Percentiles rank a stretch among this genome's conserved stretches.
These are phyloP conservation scores for Drosophila kikkawai DNA, from an alignment of 1,140 invertebrate species.

Conservation along the genomic window DNA sequence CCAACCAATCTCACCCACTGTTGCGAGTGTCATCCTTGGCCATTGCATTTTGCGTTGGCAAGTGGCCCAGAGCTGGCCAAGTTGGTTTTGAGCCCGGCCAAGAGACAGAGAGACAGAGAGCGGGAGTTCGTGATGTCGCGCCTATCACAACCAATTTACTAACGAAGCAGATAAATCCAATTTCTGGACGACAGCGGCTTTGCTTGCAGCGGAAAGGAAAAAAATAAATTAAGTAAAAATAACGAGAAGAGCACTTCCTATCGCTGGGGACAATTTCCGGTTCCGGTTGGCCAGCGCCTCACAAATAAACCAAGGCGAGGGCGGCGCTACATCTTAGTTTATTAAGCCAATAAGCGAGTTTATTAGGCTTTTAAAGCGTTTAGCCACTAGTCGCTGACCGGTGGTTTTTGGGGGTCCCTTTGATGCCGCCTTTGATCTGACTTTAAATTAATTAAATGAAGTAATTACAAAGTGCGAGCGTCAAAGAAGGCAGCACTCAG, in stretches of 20 bases:
- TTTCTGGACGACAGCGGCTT: conserved; percentile 70
- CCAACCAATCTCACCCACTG: conserved; percentile 11
- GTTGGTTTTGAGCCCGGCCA: conserved; percentile 31
- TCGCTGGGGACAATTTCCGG: conserved; percentile 71
- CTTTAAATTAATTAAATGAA: conserved; percentile 61
- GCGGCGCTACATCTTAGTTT: conserved; percentile 48
- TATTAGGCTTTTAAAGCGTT: conserved; percentile 62
- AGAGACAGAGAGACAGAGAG: conserved; percentile 31
- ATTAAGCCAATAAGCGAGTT: conserved; percentile 67
- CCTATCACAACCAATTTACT: conserved; percentile 84
- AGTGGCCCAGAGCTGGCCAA: conserved; percentile 46
- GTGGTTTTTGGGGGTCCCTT: conserved; percentile 22
- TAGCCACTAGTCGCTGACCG: conserved; percentile 32
- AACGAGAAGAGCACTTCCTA: conserved; percentile 36
- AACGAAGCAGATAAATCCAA: conserved; percentile 84
- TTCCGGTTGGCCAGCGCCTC: conserved; percentile 65
- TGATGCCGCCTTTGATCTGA: conserved; percentile 31
- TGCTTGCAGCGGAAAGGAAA: conserved; percentile 33
- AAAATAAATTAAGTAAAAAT: conserved; percentile 37
- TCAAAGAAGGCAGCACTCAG: conserved; percentile 45
- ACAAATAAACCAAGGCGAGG: conserved; percentile 43
- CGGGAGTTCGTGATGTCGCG: conserved; percentile 59
- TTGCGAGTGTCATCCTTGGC: conserved; percentile 33
- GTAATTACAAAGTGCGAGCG: conserved; percentile 50
- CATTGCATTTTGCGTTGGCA: conserved; percentile 63